Evolutionary conservation across 2,797 vertebrate genomes (phyloP).

Genomic region (Leptatherina wallacei): DNA sequence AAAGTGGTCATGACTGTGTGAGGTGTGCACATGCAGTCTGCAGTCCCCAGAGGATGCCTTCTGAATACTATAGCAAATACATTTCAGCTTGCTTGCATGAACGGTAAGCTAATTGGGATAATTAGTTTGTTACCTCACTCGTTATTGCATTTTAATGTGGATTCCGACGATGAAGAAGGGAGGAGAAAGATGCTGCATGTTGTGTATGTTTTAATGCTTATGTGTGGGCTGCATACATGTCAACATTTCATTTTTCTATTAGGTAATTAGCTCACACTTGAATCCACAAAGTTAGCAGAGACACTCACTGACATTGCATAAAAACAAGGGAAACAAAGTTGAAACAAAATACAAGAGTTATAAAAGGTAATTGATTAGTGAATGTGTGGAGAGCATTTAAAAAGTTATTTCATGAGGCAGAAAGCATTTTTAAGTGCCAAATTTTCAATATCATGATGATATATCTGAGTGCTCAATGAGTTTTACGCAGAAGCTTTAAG

Average conservation of each 20-base stretch:
- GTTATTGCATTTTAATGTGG: conserved; percentile 76
- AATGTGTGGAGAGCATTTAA: neutral
- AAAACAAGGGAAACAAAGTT: neutral
- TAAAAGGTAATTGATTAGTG: neutral
- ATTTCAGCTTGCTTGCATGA: conserved; percentile 62
- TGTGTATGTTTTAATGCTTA: conserved; percentile 26
- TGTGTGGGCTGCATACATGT: neutral
- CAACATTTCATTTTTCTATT: conserved; percentile 8
- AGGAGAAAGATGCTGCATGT: conserved; percentile 7
- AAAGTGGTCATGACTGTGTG: conserved; percentile 54
- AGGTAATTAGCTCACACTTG: conserved; percentile 34
- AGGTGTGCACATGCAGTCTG: conserved; percentile 26
- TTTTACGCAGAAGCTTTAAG: neutral
- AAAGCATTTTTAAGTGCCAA: too few relatives aligned
- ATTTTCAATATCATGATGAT: too few relatives aligned
- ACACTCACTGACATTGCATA: neutral
- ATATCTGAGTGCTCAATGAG: too few relatives aligned
- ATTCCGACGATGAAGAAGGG: conserved; percentile 55
- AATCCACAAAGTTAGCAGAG: conserved; percentile 2
- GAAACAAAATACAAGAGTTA: neutral
- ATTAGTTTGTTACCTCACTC: conserved; percentile 73
- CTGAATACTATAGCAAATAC: conserved; percentile 51
- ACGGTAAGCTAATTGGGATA: conserved; percentile 76
- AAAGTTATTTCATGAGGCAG: too few relatives aligned
- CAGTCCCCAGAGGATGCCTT: conserved; percentile 61